Evolutionary conservation across 1,140 invertebrate genomes (phyloP), one percentile per base, ranked within the genome.

Genomic region (Holcopasites calliopsidis): DNA sequence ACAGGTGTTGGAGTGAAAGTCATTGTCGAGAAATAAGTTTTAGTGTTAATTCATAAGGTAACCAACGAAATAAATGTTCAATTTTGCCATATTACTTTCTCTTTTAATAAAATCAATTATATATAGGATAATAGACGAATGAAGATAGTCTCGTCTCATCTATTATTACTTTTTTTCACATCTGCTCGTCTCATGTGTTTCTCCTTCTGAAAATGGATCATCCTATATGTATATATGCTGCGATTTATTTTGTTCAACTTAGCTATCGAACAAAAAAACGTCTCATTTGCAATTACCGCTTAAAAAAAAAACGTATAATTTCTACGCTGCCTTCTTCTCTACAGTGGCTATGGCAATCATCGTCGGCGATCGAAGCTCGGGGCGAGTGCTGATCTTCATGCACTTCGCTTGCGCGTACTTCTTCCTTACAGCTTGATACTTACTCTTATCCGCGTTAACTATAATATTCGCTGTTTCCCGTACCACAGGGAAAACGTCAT

Each of bases 391-490:
- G 13, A 95, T 93, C 85, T 93, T 94, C 80, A 93, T 94, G 80
- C 93, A 90, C 57, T 94, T 93, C 0, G 88, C 72, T 47, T 92
- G 91, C 31, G 90, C 86, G 82, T 95, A 95, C 87, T 95, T 95
- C 73, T 92, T 93, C 58, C 92, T 92, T 3, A 95, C 93, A 4
- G 94, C 92, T 76, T 94, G 93, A 75, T 93, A 93, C 78, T 94
- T 94, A 33, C 92, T 92, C 26, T 92, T 92, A 2, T 94, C 92
- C 10, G 93, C 92, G 74, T 93, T 93, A 0, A 91, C 80, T 16
- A 94, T 92, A 62, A 95, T 90, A 23, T 86, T 88, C 0, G 94
- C 94, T 42, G 95, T 91, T 81, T 93, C 92, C 26, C 88, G 90
- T 10, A 94, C 93, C 44, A 94, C 93, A 2, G 94, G 94, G 11